These are phyloP conservation scores for Trichomycterus rosablanca DNA, from an alignment of 2,113 vertebrate species.

Conservation along the genomic window DNA sequence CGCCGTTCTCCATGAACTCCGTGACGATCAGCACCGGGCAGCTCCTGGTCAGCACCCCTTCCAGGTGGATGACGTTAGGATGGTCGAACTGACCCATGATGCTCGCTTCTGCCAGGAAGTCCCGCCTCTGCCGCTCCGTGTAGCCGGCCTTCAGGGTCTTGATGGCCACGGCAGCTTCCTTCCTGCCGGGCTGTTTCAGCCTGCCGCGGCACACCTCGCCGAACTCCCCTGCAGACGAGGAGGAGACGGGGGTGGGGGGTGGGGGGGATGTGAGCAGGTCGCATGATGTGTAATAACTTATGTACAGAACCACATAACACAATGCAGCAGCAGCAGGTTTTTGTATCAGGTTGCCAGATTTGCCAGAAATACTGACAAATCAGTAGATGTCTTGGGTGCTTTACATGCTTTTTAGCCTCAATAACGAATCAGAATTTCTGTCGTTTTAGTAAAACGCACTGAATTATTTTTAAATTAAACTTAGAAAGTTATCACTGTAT, in stretches of 20 bases:
- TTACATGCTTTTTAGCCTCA: no score
- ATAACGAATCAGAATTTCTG: no score
- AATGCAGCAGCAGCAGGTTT: no score
- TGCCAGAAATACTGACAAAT: no score
- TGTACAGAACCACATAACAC: slow-evolving; percentile 20
- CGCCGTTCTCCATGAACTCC: slow-evolving; percentile 98
- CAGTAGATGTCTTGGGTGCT: no score
- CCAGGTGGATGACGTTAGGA: slow-evolving; percentile 95
- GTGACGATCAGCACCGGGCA: slow-evolving; percentile 97
- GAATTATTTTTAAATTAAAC: no score
- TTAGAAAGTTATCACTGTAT: no score
- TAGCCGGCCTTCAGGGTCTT: slow-evolving; percentile 97
- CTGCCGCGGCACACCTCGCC: slow-evolving; percentile 94
- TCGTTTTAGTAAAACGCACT: no score
- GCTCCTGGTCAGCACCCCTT: slow-evolving; percentile 94
- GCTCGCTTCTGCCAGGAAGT: slow-evolving; percentile 93
- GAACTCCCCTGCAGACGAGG: slow-evolving; percentile 79
- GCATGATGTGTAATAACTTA: slow-evolving; percentile 17
- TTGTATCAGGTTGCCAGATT: no score
- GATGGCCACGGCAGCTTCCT: slow-evolving; percentile 93
- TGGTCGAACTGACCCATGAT: slow-evolving; percentile 99
- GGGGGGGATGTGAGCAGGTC: slow-evolving; percentile 44
- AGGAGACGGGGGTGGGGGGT: slow-evolving; percentile 11
- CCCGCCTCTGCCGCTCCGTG: slow-evolving; percentile 89
- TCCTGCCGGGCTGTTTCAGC: slow-evolving; percentile 85